A percentile compares a stretch with the other conserved stretches of the same genome.
Conservation (phyloP, 2,888 invertebrate species). For the Phalera bucephala region DNA sequence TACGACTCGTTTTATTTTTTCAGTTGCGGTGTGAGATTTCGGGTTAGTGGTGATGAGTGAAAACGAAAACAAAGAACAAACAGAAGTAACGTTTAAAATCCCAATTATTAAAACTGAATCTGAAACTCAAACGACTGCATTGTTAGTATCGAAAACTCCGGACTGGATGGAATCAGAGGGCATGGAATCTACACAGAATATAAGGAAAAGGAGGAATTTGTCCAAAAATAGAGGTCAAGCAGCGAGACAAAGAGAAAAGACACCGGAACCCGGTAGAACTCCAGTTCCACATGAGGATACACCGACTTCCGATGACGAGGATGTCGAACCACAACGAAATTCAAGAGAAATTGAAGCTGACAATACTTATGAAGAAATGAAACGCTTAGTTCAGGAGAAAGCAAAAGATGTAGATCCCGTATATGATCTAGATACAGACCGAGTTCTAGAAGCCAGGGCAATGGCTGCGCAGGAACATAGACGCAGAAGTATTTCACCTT, state of each 20-base stretch:
- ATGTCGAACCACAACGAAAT: conserved; percentile 49
- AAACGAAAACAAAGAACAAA: conserved; percentile 37
- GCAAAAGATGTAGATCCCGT: conserved; percentile 68
- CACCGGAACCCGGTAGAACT: conserved; percentile 74
- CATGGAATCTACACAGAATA: conserved; percentile 71
- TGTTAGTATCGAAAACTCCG: conserved; percentile 47
- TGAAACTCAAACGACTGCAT: conserved; percentile 58
- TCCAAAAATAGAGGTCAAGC: conserved; percentile 81
- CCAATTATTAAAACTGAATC: conserved; percentile 60
- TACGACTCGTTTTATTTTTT: conserved; percentile 48
- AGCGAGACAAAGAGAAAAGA: conserved; percentile 74
- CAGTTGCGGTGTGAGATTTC: conserved; percentile 37
- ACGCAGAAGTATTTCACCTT: conserved; percentile 78
- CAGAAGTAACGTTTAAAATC: conserved; percentile 48
- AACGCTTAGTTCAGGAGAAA: conserved; percentile 66
- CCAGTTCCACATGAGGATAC: conserved; percentile 83
- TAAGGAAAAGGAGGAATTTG: conserved; percentile 84
- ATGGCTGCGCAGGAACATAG: conserved; percentile 70
- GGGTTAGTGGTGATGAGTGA: conserved; percentile 58
- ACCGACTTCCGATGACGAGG: conserved; percentile 84
- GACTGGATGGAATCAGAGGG: conserved; percentile 41
- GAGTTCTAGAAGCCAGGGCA: conserved; percentile 71
- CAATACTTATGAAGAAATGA: conserved; percentile 76
- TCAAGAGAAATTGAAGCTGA: conserved; percentile 77
- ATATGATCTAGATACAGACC: conserved; percentile 71